Percentiles rank a stretch among this genome's conserved stretches.
These are phyloP conservation scores for Anolis sagrei DNA, from an alignment of 2,113 vertebrate genomes.

Conservation along the genomic window DNA sequence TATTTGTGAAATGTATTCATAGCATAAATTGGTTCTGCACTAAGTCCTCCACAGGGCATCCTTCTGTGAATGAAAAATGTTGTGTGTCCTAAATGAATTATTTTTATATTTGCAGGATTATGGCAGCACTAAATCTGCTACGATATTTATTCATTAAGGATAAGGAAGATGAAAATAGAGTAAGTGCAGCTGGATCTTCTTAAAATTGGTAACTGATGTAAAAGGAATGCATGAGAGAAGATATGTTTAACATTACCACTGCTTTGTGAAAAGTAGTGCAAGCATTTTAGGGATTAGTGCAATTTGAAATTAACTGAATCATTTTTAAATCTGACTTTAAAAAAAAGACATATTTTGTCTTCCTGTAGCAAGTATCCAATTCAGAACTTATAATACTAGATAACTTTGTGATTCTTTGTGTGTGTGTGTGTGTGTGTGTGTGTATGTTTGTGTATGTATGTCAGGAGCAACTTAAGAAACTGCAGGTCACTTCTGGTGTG, in stretches of 20 bases:
- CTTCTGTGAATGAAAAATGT: not conserved
- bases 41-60: not conserved
- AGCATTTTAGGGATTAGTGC: not conserved
- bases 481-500: no score
- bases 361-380: not conserved
- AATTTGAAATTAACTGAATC: not conserved
- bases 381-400: not conserved
- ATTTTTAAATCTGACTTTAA: not conserved
- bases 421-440: no score
- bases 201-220: not conserved
- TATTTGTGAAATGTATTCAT: no score
- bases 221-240: not conserved
- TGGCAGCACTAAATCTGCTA: slow-evolving; percentile 92
- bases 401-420: not conserved
- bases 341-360: not conserved
- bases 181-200: slow-evolving; percentile 72
- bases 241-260: not conserved
- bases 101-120: slow-evolving; percentile 81
- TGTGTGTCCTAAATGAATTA: slow-evolving; percentile 20
- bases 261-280: not conserved
- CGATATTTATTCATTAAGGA: slow-evolving; percentile 89
- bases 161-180: slow-evolving; percentile 85
- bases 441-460: no score
- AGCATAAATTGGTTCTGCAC: not conserved
- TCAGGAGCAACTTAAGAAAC: no score